Evolutionary conservation across 2,888 invertebrate species (phyloP).

Genomic region (Neuroscelio doddi): DNA sequence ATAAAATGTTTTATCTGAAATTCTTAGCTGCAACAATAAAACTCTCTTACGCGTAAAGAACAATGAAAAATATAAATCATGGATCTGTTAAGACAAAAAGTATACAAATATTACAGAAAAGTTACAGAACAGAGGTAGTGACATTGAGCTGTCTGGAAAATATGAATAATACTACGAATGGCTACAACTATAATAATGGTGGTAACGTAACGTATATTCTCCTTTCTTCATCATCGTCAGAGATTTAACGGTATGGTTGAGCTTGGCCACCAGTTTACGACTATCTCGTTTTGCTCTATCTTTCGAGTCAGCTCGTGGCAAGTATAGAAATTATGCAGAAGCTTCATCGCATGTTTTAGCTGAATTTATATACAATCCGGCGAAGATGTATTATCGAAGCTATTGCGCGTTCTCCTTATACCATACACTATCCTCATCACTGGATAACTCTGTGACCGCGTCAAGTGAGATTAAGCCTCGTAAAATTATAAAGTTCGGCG

Average conservation of each 20-base stretch:
- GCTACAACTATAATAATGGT: constrained; percentile 37
- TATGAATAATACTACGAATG: constrained; percentile 39
- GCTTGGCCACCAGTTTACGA: constrained; percentile 40
- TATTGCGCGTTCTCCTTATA: constrained; percentile 38
- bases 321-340: constrained; percentile 42
- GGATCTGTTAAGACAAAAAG: constrained; percentile 31
- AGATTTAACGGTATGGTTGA: constrained; percentile 34
- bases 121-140: constrained; percentile 17
- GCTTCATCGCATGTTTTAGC: constrained; percentile 41
- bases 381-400: constrained; percentile 44
- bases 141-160: constrained; percentile 22
- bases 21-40: neutral
- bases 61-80: constrained; percentile 26
- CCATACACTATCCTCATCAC: constrained; percentile 23
- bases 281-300: constrained; percentile 35
- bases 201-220: constrained; percentile 23
- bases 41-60: neutral
- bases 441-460: constrained; percentile 40
- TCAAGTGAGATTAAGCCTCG: constrained; percentile 53
- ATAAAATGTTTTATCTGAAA: too few species aligned
- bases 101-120: constrained; percentile 41
- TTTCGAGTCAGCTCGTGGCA: constrained; percentile 29
- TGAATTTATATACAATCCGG: constrained; percentile 40
- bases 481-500: constrained; percentile 64
- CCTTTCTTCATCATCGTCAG: constrained; percentile 14